Percentiles rank a stretch among this genome's conserved stretches.
These are phyloP conservation scores for Otolemur crassicaudatus DNA, from an alignment of 2,797 vertebrate species.

Conservation along the genomic window DNA sequence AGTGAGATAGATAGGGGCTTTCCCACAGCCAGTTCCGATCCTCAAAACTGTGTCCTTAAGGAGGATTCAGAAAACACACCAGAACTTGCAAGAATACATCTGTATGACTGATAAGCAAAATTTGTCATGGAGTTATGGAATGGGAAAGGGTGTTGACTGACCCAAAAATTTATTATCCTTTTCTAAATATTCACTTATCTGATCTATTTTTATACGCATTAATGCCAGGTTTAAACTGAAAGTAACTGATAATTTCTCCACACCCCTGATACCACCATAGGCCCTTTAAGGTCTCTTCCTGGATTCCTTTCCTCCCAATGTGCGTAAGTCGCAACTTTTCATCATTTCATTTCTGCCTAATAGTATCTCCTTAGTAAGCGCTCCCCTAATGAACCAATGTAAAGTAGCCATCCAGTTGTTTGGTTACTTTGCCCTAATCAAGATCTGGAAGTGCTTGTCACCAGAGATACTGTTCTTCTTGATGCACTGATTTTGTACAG, in stretches of 20 bases:
- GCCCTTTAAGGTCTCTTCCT: background rate
- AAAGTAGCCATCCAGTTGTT: background rate
- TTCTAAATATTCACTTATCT: background rate
- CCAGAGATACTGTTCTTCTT: background rate
- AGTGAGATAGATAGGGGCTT: background rate
- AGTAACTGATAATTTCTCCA: background rate
- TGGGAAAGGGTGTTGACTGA: background rate
- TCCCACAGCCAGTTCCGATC: background rate
- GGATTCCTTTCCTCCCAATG: background rate
- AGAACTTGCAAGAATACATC: background rate
- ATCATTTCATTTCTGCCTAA: background rate
- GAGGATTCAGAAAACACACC: background rate
- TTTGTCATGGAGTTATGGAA: background rate
- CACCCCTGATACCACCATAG: background rate
- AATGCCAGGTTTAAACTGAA: background rate
- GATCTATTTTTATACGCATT: background rate
- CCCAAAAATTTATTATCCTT: background rate
- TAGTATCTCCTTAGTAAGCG: background rate
- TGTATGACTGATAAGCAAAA: background rate
- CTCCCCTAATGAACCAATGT: background rate
- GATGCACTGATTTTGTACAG: background rate
- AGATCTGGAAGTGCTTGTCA: fast-evolving
- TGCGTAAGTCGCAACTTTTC: background rate
- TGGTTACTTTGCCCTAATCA: background rate
- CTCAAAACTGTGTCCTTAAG: background rate